phyloP scores from a whole-genome alignment of 35 echinoderm and acorn worm species.

The Anneissia japonica region DNA sequence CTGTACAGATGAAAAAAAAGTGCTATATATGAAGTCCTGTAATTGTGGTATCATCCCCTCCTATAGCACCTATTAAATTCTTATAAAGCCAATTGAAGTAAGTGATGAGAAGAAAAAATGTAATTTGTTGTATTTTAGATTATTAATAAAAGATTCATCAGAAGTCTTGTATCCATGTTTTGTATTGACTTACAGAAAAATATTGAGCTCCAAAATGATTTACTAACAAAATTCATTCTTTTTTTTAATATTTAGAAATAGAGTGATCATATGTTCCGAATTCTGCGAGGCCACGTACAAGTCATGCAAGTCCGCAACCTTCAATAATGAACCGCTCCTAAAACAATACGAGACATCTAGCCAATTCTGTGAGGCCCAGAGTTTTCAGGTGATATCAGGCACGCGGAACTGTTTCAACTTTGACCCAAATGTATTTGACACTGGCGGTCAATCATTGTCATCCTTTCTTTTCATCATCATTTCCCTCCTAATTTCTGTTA shows the following conservation, averaged over 20 bases:
- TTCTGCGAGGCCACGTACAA: slow-evolving; percentile 84
- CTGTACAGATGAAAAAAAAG: too few relatives aligned
- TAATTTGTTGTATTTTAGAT: too few relatives aligned
- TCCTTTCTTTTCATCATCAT: not conserved
- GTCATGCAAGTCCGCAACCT: slow-evolving; percentile 45
- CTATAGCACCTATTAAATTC: too few relatives aligned
- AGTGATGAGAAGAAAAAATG: too few relatives aligned
- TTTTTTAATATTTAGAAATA: slow-evolving; percentile 35
- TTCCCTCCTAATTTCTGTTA: not conserved
- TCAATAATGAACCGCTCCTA: slow-evolving; percentile 34
- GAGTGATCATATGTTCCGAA: slow-evolving; percentile 64
- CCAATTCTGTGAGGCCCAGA: slow-evolving; percentile 76
- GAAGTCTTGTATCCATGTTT: too few relatives aligned
- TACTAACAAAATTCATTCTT: not conserved
- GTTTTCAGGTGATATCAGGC: slow-evolving; percentile 62
- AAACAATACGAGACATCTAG: slow-evolving; percentile 33
- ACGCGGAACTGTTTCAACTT: slow-evolving; percentile 85
- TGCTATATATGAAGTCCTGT: too few relatives aligned
- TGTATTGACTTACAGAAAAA: too few relatives aligned
- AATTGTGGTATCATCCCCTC: too few relatives aligned
- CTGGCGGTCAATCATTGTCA: not conserved
- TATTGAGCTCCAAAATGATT: too few relatives aligned
- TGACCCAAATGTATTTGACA: slow-evolving; percentile 69
- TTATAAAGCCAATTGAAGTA: too few relatives aligned
- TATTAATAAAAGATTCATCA: too few relatives aligned